Evolutionary conservation across 2,888 invertebrate species (phyloP), one percentile per base, ranked within the genome.

Genomic region (Yponomeuta cagnagella): DNA sequence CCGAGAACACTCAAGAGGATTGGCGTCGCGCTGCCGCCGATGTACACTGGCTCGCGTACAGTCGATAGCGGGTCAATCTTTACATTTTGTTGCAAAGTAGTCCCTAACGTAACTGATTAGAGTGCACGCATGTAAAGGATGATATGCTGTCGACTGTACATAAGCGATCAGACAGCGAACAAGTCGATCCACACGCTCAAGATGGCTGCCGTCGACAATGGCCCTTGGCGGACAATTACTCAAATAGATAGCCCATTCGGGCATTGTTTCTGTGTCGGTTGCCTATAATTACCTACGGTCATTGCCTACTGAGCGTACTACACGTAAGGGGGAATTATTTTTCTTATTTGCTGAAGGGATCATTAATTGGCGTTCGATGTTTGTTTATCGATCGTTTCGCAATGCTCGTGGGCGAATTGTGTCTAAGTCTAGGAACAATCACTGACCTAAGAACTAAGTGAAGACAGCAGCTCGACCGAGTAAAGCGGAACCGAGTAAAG

Each of bases 221-320:
- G 91, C 88, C 90, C 90, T 91, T 89, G 86, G 90, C 86, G 89
- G 84, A 89, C 91, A 91, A 91, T 92, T 90, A 91, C 90, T 92
- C 91, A 90, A 91, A 92, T 90, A 90, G 90, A 91, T 91, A 89
- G 90, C 89, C 91, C 89, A 89, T 90, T 90, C 87, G 89, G 86
- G 89, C 83, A 89, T 92, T 90, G 90, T 89, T 87, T 87, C 82
- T 85, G 81, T 83, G 81, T 83, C 80, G 82, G 79, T 76, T 76
- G 75, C 79, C 82, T 79, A 80, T 85, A 84, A 85, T 88, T 87
- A 84, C 81, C 63, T 63, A 52, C 63, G 68, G 64, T 65, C 48
- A 70, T 70, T 48, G 65, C 70, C 37, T 48, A 48, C 30, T 30
- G 15, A 69, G 58, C 23, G 30, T 31, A 37, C 67, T 12, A 5